Percentiles rank a stretch among this genome's conserved stretches.
Evolutionary conservation across 2,888 invertebrate species (phyloP).

Genomic region (Orthosia incerta): DNA sequence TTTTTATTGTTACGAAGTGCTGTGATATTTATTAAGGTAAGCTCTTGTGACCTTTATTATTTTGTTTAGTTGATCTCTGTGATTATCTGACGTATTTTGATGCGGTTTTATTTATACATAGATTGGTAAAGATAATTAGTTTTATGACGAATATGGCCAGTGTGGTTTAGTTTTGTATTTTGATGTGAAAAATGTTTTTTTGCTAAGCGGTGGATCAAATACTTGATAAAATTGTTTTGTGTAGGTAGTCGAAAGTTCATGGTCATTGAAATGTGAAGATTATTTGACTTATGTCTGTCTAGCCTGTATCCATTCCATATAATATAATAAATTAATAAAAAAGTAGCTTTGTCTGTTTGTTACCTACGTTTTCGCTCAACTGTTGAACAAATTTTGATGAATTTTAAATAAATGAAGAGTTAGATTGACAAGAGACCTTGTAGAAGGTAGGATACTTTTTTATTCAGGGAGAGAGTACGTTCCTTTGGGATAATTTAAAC

Average conservation of each 20-base stretch:
- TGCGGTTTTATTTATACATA: slow-evolving; percentile 11
- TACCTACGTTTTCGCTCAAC: no score
- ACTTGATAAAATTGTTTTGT: background rate
- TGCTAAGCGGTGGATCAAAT: background rate
- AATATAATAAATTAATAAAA: no score
- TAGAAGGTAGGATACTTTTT: no score
- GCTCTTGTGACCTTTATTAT: slow-evolving; percentile 24
- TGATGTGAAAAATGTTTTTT: background rate
- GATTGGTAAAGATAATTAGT: background rate
- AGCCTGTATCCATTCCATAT: background rate
- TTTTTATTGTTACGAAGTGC: slow-evolving; percentile 15
- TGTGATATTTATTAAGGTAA: slow-evolving; percentile 42
- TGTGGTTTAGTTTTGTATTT: background rate
- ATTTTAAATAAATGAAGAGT: no score
- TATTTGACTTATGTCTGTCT: background rate
- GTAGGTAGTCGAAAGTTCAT: slow-evolving; percentile 12
- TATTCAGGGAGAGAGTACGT: no score
- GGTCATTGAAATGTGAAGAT: slow-evolving; percentile 6
- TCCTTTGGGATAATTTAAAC: no score
- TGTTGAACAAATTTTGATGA: no score
- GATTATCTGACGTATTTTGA: slow-evolving; percentile 20
- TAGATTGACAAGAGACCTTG: no score
- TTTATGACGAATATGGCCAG: background rate
- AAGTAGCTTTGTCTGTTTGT: no score
- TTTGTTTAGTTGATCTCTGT: background rate